These are phyloP conservation scores for Mormyrops boulengeri DNA, from an alignment of 2,797 vertebrate species.

Conservation along the genomic window DNA sequence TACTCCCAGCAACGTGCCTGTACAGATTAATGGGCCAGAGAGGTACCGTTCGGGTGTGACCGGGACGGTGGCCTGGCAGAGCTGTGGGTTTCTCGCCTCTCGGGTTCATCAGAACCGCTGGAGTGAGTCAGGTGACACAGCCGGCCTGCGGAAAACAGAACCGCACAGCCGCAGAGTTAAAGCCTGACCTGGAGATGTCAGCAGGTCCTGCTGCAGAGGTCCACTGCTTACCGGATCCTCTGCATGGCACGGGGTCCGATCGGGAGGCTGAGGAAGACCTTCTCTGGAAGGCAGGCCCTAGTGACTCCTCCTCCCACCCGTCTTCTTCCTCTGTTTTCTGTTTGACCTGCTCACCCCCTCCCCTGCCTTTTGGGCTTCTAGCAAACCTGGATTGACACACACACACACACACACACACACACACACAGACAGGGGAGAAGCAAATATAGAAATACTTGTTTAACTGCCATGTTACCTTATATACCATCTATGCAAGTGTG, in stretches of 20 bases:
- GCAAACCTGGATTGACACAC: constrained; percentile 24
- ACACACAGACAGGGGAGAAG: neutral
- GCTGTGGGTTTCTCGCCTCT: neutral
- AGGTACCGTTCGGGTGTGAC: neutral
- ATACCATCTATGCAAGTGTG: neutral
- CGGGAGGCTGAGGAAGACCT: constrained; percentile 47
- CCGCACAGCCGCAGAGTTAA: neutral
- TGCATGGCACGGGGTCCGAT: constrained; percentile 20
- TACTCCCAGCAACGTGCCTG: neutral
- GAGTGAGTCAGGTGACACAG: neutral
- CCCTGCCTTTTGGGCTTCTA: constrained; percentile 11
- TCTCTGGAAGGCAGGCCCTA: constrained; percentile 24
- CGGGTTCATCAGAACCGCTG: neutral
- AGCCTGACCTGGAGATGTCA: neutral
- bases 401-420: neutral
- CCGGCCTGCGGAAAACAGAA: constrained; percentile 31
- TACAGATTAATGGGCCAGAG: neutral
- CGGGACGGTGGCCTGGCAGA: neutral
- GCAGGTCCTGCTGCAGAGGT: neutral
- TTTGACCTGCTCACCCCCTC: constrained; percentile 7
- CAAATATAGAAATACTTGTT: neutral
- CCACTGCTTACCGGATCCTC: constrained; percentile 53
- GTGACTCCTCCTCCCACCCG: neutral
- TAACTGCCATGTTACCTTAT: neutral
- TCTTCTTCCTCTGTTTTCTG: neutral